phyloP scores from a whole-genome alignment of 1,140 invertebrate species.

The Drosophila jambulina region DNA sequence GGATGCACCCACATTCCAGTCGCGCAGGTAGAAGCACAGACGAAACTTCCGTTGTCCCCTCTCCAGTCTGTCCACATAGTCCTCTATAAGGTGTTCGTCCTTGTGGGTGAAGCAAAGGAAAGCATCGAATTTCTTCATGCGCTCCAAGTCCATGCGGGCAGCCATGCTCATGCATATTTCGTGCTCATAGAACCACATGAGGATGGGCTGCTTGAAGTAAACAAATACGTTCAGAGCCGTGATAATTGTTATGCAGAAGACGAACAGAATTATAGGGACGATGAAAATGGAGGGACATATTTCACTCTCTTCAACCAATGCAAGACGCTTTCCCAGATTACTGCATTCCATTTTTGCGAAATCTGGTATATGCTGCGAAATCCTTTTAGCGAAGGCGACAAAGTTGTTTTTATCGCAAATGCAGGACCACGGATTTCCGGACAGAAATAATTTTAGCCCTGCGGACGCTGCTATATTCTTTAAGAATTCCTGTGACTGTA shows the following conservation, averaged over 20 bases:
- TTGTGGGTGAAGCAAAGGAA: conserved; percentile 24
- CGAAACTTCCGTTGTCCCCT: background rate
- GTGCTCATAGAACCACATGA: background rate
- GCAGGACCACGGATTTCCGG: conserved; percentile 23
- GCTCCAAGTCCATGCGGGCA: background rate
- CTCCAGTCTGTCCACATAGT: conserved; percentile 22
- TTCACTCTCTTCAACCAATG: background rate
- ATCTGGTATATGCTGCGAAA: conserved; percentile 1
- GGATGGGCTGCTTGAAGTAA: background rate
- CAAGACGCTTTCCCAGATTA: background rate
- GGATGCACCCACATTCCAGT: conserved; percentile 10
- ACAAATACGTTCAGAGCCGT: background rate
- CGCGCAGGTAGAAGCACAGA: conserved; percentile 19
- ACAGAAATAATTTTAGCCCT: background rate
- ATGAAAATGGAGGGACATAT: background rate
- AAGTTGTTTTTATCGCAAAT: conserved; percentile 8
- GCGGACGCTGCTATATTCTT: background rate
- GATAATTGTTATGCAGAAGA: background rate
- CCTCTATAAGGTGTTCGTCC: conserved; percentile 20
- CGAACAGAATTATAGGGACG: background rate
- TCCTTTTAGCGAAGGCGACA: background rate
- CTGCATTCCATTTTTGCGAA: background rate
- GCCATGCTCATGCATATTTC: background rate
- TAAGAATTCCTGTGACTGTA: background rate
- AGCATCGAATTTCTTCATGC: conserved; percentile 1